Evolutionary conservation across 2,888 invertebrate species (phyloP).

Genomic region (Cheilosia impressa): DNA sequence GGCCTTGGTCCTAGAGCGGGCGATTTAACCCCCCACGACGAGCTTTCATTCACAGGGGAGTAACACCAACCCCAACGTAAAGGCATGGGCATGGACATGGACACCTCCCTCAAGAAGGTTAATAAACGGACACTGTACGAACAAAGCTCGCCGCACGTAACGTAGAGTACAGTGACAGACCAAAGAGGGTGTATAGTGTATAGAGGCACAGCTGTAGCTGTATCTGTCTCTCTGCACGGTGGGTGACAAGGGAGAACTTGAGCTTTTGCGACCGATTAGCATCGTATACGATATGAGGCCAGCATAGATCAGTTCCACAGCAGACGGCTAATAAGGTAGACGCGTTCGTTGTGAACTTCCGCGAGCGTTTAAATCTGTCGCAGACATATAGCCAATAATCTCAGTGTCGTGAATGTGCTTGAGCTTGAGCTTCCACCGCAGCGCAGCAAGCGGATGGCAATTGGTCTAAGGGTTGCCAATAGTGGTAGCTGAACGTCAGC

Average conservation of each 20-base stretch:
- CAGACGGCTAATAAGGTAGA: constrained; percentile 58
- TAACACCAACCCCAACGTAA: constrained; percentile 2
- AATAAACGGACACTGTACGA: constrained; percentile 24
- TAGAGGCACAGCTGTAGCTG: constrained; percentile 35
- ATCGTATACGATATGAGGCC: constrained; percentile 38
- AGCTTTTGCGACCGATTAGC: constrained; percentile 65
- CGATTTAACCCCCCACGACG: constrained; percentile 6
- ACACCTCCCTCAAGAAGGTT: constrained; percentile 30
- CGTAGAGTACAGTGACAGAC: background rate
- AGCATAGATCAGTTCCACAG: constrained; percentile 69
- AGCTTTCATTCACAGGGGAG: constrained; percentile 42
- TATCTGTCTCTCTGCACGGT: constrained; percentile 23
- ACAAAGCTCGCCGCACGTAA: constrained; percentile 38
- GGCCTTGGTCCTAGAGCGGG: constrained; percentile 5
- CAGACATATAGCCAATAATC: constrained; percentile 5
- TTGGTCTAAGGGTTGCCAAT: constrained; percentile 41
- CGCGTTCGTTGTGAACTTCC: constrained; percentile 28
- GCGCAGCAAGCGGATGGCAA: constrained; percentile 17
- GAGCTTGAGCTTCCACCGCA: background rate
- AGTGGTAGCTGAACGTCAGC: constrained; percentile 16
- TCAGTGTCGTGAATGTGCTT: background rate
- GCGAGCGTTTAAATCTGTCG: constrained; percentile 22
- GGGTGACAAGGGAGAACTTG: constrained; percentile 51
- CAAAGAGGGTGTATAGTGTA: constrained; percentile 40
- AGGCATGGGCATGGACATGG: background rate